phyloP scores from a whole-genome alignment of 2,113 vertebrate genomes.

The Channa argus region DNA sequence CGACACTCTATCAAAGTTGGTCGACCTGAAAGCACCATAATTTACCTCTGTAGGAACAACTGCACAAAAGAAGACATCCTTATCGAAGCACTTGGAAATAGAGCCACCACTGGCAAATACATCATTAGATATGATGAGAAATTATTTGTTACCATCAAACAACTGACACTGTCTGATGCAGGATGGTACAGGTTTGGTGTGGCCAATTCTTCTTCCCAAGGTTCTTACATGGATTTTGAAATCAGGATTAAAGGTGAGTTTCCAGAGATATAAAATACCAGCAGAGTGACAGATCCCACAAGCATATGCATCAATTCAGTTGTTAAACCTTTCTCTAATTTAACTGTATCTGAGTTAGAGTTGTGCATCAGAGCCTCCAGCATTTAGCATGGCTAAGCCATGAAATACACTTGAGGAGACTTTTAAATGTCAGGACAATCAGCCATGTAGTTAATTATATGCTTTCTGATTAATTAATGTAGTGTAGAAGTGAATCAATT shows the following conservation, averaged over 20 bases:
- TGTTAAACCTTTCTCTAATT: too few species aligned
- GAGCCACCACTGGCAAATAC: not conserved
- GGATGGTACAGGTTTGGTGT: not conserved
- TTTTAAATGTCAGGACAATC: too few species aligned
- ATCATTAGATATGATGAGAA: not conserved
- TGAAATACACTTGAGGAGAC: too few species aligned
- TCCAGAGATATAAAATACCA: not conserved
- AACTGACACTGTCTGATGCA: not conserved
- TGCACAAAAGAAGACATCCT: not conserved
- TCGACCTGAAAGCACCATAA: not conserved
- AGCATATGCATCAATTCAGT: too few species aligned
- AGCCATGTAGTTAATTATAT: too few species aligned
- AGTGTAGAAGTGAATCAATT: too few species aligned
- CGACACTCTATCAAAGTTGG: too few species aligned
- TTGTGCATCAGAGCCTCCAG: too few species aligned
- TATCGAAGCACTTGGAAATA: conserved; percentile 10
- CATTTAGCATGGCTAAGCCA: too few species aligned
- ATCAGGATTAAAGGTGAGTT: conserved; percentile 15
- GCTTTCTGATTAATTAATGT: too few species aligned
- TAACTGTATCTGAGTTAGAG: too few species aligned
- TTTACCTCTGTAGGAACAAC: conserved; percentile 5
- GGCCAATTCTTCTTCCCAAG: accelerated
- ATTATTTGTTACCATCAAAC: not conserved
- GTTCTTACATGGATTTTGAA: not conserved
- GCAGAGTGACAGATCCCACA: too few species aligned